Conservation (phyloP, 2,888 invertebrate genomes). For the Plagodis pulveraria region DNA sequence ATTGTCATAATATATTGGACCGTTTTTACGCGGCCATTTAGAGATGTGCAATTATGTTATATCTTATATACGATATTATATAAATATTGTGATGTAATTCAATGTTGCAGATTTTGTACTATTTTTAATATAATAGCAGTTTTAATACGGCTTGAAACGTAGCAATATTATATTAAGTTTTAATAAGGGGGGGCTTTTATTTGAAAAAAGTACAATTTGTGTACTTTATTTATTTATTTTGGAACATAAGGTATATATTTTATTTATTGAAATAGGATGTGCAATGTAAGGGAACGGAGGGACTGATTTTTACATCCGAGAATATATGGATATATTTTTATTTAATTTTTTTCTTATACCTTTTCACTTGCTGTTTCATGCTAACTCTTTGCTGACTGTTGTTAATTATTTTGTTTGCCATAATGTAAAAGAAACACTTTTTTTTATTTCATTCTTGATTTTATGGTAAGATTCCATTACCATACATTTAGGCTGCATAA, state of each 20-base stretch:
- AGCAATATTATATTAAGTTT: constrained; percentile 49
- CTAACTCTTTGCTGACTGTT: constrained; percentile 54
- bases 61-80: constrained; percentile 40
- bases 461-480: constrained; percentile 46
- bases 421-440: constrained; percentile 46
- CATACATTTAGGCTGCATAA: constrained; percentile 66
- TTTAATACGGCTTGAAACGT: constrained; percentile 46
- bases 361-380: constrained; percentile 53
- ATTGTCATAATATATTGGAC: constrained; percentile 43
- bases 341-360: constrained; percentile 37
- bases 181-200: constrained; percentile 38
- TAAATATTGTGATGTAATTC: constrained; percentile 40
- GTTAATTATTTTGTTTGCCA: constrained; percentile 57
- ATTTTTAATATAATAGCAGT: constrained; percentile 57
- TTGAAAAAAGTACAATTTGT: constrained; percentile 52
- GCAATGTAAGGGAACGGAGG: constrained; percentile 75
- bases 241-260: constrained; percentile 42
- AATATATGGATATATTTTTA: constrained; percentile 50
- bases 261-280: constrained; percentile 63
- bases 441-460: constrained; percentile 66
- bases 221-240: constrained; percentile 39
- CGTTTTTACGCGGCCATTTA: constrained; percentile 41
- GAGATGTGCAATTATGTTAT: constrained; percentile 42
- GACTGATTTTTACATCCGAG: constrained; percentile 76
- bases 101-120: constrained; percentile 51